Percentiles rank a stretch among this genome's conserved stretches.
phyloP scores from a whole-genome alignment of 2,797 vertebrate genomes.

The Lagodon rhomboides region DNA sequence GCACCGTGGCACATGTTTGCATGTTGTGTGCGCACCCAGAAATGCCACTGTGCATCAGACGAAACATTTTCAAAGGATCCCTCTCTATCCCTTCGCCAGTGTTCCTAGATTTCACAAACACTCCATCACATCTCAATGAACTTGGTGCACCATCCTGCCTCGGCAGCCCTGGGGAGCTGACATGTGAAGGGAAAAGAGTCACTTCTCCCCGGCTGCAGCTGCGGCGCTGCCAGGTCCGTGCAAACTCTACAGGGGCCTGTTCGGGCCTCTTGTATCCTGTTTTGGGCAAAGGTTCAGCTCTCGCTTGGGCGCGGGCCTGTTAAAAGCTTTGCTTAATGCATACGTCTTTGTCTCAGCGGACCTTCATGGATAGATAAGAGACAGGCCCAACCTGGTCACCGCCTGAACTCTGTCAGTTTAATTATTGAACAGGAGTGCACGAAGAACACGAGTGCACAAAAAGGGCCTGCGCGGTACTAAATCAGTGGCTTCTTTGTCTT shows the following conservation, averaged over 20 bases:
- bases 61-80: conserved; percentile 10
- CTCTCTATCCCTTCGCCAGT: conserved; percentile 42
- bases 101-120: conserved; percentile 60
- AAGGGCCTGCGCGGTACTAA: conserved; percentile 5
- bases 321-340: conserved; percentile 78
- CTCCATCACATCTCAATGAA: conserved; percentile 67
- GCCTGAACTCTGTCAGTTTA: conserved; percentile 62
- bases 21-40: conserved; percentile 36
- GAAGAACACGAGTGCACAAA: conserved; percentile 22
- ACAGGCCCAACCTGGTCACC: conserved; percentile 52
- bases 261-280: conserved; percentile 53
- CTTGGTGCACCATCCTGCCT: conserved; percentile 50
- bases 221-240: conserved; percentile 39
- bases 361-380: conserved; percentile 53
- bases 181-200: conserved; percentile 61
- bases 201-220: conserved; percentile 42
- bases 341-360: conserved; percentile 65
- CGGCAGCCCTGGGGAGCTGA: conserved; percentile 58
- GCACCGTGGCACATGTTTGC: conserved; percentile 19
- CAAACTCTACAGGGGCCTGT: conserved; percentile 35
- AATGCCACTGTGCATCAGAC: conserved; percentile 47
- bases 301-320: conserved; percentile 41
- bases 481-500: conserved; percentile 38
- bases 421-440: conserved; percentile 73
- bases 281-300: conserved; percentile 66